A percentile compares a stretch with the other conserved stretches of the same genome.
These are phyloP conservation scores for Orthonychiurus folsomi DNA, from an alignment of 2,888 invertebrate genomes.

Conservation along the genomic window DNA sequence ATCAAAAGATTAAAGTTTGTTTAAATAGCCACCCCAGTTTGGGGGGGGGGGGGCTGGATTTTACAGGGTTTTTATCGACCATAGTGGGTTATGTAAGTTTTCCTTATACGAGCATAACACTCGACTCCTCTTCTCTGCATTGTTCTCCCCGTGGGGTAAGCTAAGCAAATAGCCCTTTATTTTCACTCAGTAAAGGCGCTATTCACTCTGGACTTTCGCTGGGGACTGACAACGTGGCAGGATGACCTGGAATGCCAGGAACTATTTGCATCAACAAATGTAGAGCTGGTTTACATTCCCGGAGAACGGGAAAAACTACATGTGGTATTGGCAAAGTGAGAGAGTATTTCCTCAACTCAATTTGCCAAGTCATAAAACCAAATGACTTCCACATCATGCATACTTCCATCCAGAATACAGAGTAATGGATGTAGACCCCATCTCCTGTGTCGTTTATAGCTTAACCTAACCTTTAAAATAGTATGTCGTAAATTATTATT, in stretches of 20 bases:
- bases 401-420: no score
- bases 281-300: neutral
- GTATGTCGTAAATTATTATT: no score
- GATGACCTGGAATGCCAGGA: neutral
- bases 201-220: no score
- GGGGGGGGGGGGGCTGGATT: no score
- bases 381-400: no score
- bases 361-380: conserved; percentile 1
- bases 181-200: neutral
- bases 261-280: neutral
- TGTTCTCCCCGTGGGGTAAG: neutral
- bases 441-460: neutral
- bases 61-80: neutral
- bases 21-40: no score
- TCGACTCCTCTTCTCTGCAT: neutral
- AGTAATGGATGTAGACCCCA: neutral
- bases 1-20: no score
- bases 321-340: neutral
- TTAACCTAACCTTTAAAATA: neutral
- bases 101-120: neutral
- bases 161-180: neutral
- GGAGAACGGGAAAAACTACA: neutral
- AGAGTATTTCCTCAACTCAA: neutral
- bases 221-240: no score
- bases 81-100: neutral